Percentiles rank a stretch among this genome's conserved stretches.
Conservation (phyloP, 2,888 invertebrate species). For the Leptinotarsa peninsularis region DNA sequence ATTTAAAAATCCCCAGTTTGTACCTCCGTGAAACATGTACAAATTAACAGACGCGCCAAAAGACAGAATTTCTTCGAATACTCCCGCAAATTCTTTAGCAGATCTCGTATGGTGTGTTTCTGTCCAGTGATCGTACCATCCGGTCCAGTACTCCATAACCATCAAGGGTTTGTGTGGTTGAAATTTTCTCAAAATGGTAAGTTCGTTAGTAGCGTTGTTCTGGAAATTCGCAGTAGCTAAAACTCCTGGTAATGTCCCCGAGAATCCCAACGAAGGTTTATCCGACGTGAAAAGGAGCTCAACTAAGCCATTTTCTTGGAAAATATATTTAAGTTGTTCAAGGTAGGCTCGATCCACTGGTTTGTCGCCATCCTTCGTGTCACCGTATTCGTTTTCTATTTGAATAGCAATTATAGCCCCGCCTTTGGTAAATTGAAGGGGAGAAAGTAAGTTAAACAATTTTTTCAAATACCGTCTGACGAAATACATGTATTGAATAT, state of each 20-base stretch:
- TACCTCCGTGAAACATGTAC: slow-evolving; percentile 93
- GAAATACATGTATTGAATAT: slow-evolving; percentile 58
- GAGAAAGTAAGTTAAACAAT: slow-evolving; percentile 67
- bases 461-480: slow-evolving; percentile 68
- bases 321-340: slow-evolving; percentile 61
- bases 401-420: slow-evolving; percentile 90
- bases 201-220: slow-evolving; percentile 62
- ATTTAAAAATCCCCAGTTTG: slow-evolving; percentile 78
- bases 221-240: slow-evolving; percentile 70
- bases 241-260: slow-evolving; percentile 64
- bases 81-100: slow-evolving; percentile 27
- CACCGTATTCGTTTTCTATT: slow-evolving; percentile 77
- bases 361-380: slow-evolving; percentile 69
- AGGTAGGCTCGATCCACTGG: slow-evolving; percentile 63
- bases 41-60: slow-evolving; percentile 73
- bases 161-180: slow-evolving; percentile 69
- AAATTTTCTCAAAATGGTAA: slow-evolving; percentile 62
- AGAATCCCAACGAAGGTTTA: slow-evolving; percentile 55
- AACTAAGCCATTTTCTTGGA: slow-evolving; percentile 62
- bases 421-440: slow-evolving; percentile 75
- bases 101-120: slow-evolving; percentile 57
- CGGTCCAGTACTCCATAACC: slow-evolving; percentile 72
- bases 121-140: slow-evolving; percentile 72
- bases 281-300: slow-evolving; percentile 70
- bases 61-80: slow-evolving; percentile 46